Evolutionary conservation across 2,797 vertebrate genomes (phyloP).

Genomic region (Florisuga fusca): DNA sequence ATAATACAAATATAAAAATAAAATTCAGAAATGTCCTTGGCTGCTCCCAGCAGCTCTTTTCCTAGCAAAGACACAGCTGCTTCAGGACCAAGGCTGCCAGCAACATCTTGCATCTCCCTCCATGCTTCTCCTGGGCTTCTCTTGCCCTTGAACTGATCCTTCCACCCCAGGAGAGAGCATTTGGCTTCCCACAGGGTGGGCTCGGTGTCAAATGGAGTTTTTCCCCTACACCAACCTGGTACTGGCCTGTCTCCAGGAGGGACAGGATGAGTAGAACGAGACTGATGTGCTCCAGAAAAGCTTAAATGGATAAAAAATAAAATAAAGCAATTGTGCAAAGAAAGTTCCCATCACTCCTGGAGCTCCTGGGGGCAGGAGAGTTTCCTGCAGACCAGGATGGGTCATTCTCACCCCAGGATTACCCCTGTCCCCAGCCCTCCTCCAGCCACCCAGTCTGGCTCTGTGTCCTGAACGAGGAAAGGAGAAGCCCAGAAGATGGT

Average conservation of each 20-base stretch:
- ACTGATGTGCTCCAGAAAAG: neutral
- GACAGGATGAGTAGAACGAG: neutral
- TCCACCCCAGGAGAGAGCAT: accelerated
- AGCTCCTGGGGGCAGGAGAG: neutral
- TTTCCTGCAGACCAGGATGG: neutral
- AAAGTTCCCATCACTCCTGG: neutral
- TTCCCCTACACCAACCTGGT: neutral
- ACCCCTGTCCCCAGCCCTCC: too few relatives aligned
- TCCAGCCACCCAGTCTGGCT: neutral
- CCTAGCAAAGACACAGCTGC: neutral
- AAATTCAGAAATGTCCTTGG: neutral
- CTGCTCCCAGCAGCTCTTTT: neutral
- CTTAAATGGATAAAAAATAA: too few relatives aligned
- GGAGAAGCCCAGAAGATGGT: neutral
- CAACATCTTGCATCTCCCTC: neutral
- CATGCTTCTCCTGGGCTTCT: accelerated
- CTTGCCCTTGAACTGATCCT: neutral
- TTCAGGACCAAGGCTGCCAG: neutral
- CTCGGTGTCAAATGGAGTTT: neutral
- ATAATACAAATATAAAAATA: too few relatives aligned
- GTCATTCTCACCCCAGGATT: neutral
- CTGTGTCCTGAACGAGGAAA: neutral
- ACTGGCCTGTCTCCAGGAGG: neutral
- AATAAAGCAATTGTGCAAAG: neutral
- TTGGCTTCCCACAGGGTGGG: neutral